Conservation (phyloP, 2,888 invertebrate species). For the Clepsis dumicolana region DNA sequence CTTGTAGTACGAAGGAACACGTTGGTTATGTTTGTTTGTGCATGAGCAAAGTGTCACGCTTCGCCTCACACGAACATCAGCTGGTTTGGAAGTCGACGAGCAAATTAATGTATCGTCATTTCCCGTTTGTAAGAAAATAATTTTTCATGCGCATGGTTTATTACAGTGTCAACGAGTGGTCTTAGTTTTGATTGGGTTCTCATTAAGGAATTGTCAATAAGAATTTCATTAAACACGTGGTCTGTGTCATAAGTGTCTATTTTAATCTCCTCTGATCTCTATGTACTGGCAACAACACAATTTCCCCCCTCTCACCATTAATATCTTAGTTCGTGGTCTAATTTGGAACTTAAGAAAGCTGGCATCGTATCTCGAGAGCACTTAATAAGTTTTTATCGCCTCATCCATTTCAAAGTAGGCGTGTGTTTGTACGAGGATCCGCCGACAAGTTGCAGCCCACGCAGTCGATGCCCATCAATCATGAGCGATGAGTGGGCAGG, state of each 20-base stretch:
- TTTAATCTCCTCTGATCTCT: conserved; percentile 36
- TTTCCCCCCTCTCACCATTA: conserved; percentile 30
- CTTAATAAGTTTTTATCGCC: conserved; percentile 58
- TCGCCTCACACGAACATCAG: background rate
- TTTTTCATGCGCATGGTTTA: background rate
- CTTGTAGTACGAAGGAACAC: conserved; percentile 1
- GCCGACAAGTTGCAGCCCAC: conserved; percentile 72
- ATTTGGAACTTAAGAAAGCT: conserved; percentile 39
- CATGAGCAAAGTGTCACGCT: conserved; percentile 10
- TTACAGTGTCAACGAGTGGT: background rate
- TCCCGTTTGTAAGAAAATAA: too few species aligned
- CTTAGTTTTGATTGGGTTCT: background rate
- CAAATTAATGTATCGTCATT: background rate
- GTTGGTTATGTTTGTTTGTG: conserved; percentile 26
- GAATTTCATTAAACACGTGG: conserved; percentile 37
- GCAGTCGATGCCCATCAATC: conserved; percentile 74
- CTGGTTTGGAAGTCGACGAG: background rate
- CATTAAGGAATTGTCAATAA: conserved; percentile 1
- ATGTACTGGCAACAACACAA: conserved; percentile 41
- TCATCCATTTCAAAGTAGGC: conserved; percentile 63
- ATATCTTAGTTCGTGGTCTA: conserved; percentile 35
- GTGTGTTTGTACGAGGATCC: conserved; percentile 68
- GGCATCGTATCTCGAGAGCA: conserved; percentile 27
- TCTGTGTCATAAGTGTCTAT: conserved; percentile 38
- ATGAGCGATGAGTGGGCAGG: conserved; percentile 65